phyloP scores from a whole-genome alignment of 2,113 vertebrate genomes.

The Atlantisia rogersi region DNA sequence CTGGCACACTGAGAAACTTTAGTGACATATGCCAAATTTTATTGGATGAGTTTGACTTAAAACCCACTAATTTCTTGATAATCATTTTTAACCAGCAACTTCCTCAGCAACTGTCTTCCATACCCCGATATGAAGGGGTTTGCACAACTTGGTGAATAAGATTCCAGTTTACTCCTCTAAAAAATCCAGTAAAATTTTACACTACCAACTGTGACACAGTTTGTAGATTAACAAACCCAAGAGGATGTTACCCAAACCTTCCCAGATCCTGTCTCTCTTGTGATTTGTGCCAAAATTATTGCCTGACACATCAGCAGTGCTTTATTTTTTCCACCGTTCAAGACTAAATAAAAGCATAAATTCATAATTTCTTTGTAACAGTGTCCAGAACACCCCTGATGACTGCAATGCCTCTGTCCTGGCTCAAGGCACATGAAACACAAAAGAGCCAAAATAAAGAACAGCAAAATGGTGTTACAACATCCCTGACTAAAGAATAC shows the following conservation, averaged over 20 bases:
- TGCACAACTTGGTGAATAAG: not conserved
- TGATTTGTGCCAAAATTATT: not conserved
- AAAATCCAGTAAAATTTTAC: not conserved
- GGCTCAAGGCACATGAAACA: not conserved
- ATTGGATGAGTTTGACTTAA: not conserved
- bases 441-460: not conserved
- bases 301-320: not conserved
- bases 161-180: not conserved
- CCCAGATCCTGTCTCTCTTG: not conserved
- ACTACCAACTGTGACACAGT: not conserved
- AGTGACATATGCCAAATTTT: not conserved
- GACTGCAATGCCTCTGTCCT: not conserved
- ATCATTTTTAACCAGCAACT: not conserved
- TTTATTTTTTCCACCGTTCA: slow-evolving; percentile 5
- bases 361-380: slow-evolving; percentile 11
- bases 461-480: not conserved
- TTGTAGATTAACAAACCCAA: not conserved
- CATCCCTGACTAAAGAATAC: not conserved
- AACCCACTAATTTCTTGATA: not conserved
- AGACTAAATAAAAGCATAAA: slow-evolving; percentile 13
- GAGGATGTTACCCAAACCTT: not conserved
- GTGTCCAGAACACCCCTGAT: not conserved
- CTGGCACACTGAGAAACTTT: not conserved
- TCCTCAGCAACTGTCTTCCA: not conserved
- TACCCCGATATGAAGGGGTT: not conserved